phyloP scores from a whole-genome alignment of 2,797 vertebrate species.

The Lagodon rhomboides region DNA sequence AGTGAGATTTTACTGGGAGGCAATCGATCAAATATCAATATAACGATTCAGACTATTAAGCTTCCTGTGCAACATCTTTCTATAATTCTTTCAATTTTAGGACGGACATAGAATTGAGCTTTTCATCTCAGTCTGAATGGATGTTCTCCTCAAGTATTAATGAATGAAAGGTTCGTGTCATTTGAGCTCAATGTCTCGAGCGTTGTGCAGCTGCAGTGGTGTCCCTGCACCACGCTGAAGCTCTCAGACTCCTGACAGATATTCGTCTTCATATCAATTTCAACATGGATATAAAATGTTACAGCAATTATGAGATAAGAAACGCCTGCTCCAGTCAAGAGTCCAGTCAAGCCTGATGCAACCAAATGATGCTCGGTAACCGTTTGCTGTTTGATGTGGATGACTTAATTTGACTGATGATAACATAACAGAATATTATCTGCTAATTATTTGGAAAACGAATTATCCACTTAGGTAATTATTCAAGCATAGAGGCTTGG shows the following conservation, averaged over 20 bases:
- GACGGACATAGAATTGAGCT: not conserved
- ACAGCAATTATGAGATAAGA: not conserved
- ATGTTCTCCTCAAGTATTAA: not conserved
- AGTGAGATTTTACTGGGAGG: not conserved
- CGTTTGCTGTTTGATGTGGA: not conserved
- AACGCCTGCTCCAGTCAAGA: not conserved
- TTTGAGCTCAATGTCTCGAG: not conserved
- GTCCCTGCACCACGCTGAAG: constrained; percentile 20
- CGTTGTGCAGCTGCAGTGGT: constrained; percentile 5
- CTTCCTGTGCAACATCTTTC: not conserved
- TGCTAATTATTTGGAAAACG: not conserved
- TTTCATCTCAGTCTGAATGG: not conserved
- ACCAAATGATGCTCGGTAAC: not conserved
- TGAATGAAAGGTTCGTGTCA: not conserved
- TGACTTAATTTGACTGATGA: not conserved
- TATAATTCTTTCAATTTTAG: constrained; percentile 8
- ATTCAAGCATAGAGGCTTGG: no score
- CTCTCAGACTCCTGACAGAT: constrained; percentile 22
- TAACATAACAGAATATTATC: not conserved
- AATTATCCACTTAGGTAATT: no score
- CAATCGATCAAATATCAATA: constrained; percentile 12
- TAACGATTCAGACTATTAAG: not conserved
- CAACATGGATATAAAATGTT: not conserved
- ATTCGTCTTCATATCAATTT: constrained; percentile 4
- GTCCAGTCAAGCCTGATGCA: not conserved